Evolutionary conservation across 1,140 invertebrate genomes (phyloP).

Genomic region (Plodia interpunctella): DNA sequence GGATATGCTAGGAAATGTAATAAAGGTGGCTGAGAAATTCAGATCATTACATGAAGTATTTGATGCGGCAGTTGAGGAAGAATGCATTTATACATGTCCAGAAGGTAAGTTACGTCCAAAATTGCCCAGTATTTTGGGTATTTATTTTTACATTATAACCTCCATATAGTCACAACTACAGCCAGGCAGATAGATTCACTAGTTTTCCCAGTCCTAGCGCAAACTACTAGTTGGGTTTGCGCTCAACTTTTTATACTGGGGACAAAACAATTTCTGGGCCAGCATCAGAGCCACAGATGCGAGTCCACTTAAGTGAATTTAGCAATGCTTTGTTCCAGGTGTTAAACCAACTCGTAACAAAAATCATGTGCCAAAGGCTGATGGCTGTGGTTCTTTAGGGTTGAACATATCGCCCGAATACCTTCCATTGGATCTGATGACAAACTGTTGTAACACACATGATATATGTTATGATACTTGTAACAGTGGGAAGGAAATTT

Average conservation of each 20-base stretch:
- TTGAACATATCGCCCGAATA: slow-evolving; percentile 85
- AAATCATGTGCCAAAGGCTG: slow-evolving; percentile 83
- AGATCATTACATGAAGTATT: slow-evolving; percentile 88
- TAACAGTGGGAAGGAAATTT: slow-evolving; percentile 89
- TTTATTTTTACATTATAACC: no score
- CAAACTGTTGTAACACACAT: slow-evolving; percentile 89
- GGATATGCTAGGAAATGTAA: slow-evolving; percentile 85
- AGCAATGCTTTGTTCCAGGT: slow-evolving; percentile 72
- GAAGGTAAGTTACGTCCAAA: slow-evolving; percentile 70
- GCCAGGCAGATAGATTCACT: no score
- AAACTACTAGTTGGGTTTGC: no score
- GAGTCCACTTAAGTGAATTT: not conserved
- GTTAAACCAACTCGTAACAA: slow-evolving; percentile 81
- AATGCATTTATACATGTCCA: slow-evolving; percentile 87
- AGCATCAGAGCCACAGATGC: no score
- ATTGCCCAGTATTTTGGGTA: not conserved
- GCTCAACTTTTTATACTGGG: no score
- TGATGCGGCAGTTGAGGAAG: slow-evolving; percentile 89
- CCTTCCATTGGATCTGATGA: slow-evolving; percentile 87
- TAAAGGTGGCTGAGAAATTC: slow-evolving; percentile 86
- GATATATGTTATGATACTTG: slow-evolving; percentile 95
- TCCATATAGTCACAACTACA: no score
- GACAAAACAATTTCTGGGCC: no score
- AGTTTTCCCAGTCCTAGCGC: no score
- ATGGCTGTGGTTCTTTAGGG: slow-evolving; percentile 90